phyloP scores from a whole-genome alignment of 2,797 vertebrate genomes.

The Neomorphus geoffroyi region DNA sequence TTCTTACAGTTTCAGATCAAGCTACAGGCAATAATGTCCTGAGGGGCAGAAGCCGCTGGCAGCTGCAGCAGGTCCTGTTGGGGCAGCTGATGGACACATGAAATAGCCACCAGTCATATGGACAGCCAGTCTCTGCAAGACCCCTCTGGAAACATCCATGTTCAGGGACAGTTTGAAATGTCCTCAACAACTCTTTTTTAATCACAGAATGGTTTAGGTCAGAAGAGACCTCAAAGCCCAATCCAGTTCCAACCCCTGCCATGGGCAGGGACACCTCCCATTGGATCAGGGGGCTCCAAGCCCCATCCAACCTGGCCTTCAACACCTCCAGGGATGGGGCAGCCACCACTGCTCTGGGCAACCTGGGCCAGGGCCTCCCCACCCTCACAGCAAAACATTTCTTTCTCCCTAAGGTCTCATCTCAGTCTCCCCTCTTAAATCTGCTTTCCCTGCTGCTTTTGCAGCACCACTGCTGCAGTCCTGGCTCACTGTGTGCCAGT shows the following conservation, averaged over 20 bases:
- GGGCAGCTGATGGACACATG: not conserved
- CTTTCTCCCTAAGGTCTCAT: too few species aligned
- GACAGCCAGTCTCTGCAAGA: not conserved
- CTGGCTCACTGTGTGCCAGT: accelerated
- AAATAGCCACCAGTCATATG: accelerated
- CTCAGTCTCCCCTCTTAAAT: too few species aligned
- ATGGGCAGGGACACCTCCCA: too few species aligned
- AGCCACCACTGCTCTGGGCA: too few species aligned
- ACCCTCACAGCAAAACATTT: too few species aligned
- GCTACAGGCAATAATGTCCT: accelerated
- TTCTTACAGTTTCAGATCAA: not conserved
- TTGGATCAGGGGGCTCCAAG: too few species aligned
- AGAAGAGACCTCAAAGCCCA: too few species aligned
- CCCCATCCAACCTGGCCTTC: too few species aligned
- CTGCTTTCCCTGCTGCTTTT: not conserved
- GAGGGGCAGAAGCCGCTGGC: not conserved
- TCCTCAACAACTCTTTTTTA: not conserved
- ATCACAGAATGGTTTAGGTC: too few species aligned
- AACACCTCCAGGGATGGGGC: too few species aligned
- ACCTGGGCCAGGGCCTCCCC: too few species aligned
- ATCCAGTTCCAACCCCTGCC: too few species aligned
- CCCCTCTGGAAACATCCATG: not conserved
- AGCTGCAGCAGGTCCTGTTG: not conserved
- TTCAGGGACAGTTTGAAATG: not conserved
- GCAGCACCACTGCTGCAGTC: not conserved